Percentiles rank a stretch among this genome's conserved stretches.
These are phyloP conservation scores for Xestobium rufovillosum DNA, from an alignment of 2,888 invertebrate species.

Conservation along the genomic window DNA sequence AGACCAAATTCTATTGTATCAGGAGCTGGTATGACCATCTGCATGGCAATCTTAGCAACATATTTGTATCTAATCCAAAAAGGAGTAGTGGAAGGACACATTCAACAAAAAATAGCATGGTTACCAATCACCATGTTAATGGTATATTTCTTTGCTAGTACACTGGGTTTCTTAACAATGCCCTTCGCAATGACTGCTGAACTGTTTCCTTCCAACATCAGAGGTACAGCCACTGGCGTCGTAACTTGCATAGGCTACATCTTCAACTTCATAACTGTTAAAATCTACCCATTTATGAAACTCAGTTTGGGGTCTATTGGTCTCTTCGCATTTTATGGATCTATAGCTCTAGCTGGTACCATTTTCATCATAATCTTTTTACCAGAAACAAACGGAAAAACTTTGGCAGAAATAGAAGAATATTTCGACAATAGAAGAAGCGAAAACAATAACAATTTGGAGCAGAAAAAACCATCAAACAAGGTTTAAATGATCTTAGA, in stretches of 20 bases:
- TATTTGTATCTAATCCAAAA: conserved; percentile 38
- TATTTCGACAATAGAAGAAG: conserved; percentile 36
- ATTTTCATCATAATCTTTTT: conserved; percentile 43
- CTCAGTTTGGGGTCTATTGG: conserved; percentile 40
- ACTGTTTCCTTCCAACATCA: conserved; percentile 47
- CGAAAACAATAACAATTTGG: conserved; percentile 15
- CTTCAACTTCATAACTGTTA: conserved; percentile 49
- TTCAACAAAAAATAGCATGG: conserved; percentile 28
- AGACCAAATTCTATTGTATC: conserved; percentile 51
- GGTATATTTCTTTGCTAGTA: conserved; percentile 46
- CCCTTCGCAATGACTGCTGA: conserved; percentile 54
- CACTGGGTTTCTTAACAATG: conserved; percentile 49
- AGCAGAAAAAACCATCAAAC: too few relatives aligned
- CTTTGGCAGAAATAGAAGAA: conserved; percentile 46
- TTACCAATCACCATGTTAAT: conserved; percentile 44
- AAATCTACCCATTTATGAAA: conserved; percentile 45
- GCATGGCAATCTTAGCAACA: conserved; percentile 45
- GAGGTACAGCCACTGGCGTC: conserved; percentile 47
- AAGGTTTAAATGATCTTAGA: too few relatives aligned
- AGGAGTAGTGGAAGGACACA: conserved; percentile 27
- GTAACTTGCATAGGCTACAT: conserved; percentile 45
- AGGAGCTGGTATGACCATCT: conserved; percentile 49
- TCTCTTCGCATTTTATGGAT: conserved; percentile 47
- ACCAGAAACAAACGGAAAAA: conserved; percentile 51
- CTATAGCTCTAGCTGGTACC: conserved; percentile 43